phyloP scores from a whole-genome alignment of 2,797 vertebrate genomes.

The Chromis chromis region DNA sequence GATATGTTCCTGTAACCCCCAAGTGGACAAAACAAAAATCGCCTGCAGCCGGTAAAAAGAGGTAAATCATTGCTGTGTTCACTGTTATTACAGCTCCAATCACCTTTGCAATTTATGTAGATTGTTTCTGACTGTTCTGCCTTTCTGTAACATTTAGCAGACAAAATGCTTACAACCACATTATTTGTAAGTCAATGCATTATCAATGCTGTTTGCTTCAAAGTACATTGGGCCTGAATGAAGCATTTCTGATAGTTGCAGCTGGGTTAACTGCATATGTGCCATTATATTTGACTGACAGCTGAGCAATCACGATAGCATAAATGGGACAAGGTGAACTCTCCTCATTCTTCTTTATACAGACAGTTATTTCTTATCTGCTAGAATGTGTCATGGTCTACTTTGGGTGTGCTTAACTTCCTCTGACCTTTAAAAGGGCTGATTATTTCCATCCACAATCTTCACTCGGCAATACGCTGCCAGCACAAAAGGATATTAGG shows the following conservation, averaged over 20 bases:
- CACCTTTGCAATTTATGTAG: neutral
- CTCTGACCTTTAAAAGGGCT: slow-evolving; percentile 82
- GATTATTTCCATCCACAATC: slow-evolving; percentile 83
- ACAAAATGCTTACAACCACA: slow-evolving; percentile 1
- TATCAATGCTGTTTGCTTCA: slow-evolving; percentile 32
- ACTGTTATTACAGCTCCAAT: neutral
- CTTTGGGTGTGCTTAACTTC: slow-evolving; percentile 83
- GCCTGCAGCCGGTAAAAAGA: neutral
- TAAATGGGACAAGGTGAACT: slow-evolving; percentile 82
- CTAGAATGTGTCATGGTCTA: slow-evolving; percentile 74
- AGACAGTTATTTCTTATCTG: slow-evolving; percentile 82
- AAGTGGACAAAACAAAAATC: no score
- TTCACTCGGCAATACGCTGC: slow-evolving; percentile 75
- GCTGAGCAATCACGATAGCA: slow-evolving; percentile 77
- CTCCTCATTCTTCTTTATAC: slow-evolving; percentile 68
- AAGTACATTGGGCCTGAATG: slow-evolving; percentile 30
- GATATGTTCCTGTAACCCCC: no score
- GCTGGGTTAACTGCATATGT: slow-evolving; percentile 52
- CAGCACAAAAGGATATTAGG: slow-evolving; percentile 82
- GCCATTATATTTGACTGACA: slow-evolving; percentile 83
- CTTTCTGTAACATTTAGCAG: slow-evolving; percentile 3
- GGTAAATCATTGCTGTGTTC: neutral
- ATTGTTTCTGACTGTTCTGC: neutral
- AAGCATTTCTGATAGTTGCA: slow-evolving; percentile 39
- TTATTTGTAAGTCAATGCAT: slow-evolving; percentile 5